Percentiles rank a stretch among this genome's conserved stretches.
phyloP scores from a whole-genome alignment of 1,140 invertebrate genomes.

The Heterodera schachtii region DNA sequence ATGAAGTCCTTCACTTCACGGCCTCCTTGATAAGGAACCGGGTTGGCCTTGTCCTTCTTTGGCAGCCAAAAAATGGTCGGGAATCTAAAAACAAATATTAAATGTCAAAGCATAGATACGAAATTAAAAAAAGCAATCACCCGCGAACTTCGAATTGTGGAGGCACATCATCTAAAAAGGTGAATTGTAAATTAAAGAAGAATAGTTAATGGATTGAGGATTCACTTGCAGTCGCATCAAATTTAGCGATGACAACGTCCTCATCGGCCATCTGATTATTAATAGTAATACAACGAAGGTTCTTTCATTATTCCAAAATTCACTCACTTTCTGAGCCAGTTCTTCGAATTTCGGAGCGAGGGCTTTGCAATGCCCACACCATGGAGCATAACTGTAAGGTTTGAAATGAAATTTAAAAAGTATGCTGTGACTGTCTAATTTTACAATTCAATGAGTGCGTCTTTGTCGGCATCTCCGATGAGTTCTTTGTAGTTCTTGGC shows the following conservation, averaged over 20 bases:
- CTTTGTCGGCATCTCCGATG: constrained; percentile 85
- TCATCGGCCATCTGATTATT: constrained; percentile 75
- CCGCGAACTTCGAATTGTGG: constrained; percentile 84
- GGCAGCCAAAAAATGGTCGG: constrained; percentile 95
- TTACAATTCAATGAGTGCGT: constrained; percentile 84
- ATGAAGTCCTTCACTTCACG: constrained; percentile 91
- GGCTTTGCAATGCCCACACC: constrained; percentile 98
- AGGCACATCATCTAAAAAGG: constrained; percentile 81
- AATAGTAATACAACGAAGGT: neutral
- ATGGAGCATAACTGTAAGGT: constrained; percentile 79
- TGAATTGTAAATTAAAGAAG: neutral
- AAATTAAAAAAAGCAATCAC: constrained; percentile 54
- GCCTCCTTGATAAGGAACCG: constrained; percentile 90
- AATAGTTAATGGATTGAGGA: neutral
- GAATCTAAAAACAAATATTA: constrained; percentile 73
- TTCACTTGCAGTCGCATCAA: constrained; percentile 88
- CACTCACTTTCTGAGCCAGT: constrained; percentile 77
- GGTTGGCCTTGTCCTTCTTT: constrained; percentile 79
- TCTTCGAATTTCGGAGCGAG: constrained; percentile 90
- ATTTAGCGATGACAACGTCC: constrained; percentile 87
- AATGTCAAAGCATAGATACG: neutral
- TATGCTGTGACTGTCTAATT: constrained; percentile 2
- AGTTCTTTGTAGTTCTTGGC: constrained; percentile 95
- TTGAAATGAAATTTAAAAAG: constrained; percentile 66
- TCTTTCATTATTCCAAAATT: neutral